Evolutionary conservation across 2,113 vertebrate species (phyloP).

Genomic region (Plestiodon gilberti): DNA sequence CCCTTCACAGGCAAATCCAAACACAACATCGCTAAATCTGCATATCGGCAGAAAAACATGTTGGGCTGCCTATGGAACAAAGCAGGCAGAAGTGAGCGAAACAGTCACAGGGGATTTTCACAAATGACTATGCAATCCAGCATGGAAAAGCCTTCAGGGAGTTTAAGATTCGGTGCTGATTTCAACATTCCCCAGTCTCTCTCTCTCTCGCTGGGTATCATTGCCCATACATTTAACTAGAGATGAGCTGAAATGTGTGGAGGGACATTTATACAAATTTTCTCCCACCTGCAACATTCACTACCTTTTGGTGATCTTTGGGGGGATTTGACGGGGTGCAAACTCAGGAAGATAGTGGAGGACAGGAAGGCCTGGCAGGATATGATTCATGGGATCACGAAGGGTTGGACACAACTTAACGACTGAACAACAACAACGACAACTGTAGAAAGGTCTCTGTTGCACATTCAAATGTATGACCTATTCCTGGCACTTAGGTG

Average conservation of each 20-base stretch:
- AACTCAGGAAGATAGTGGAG: no score
- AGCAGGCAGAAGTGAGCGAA: conserved; percentile 47
- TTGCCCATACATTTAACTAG: not conserved
- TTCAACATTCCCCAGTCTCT: not conserved
- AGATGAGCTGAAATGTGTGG: not conserved
- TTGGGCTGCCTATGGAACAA: conserved; percentile 41
- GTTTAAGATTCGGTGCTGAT: conserved; percentile 40
- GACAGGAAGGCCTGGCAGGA: no score
- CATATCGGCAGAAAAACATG: conserved; percentile 53
- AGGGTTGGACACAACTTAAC: no score
- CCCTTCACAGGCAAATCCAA: conserved; percentile 60
- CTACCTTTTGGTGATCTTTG: not conserved
- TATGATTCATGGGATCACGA: no score
- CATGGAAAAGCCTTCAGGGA: conserved; percentile 24
- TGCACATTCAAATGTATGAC: no score
- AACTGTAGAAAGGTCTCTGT: no score
- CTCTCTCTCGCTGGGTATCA: not conserved
- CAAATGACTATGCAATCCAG: conserved; percentile 50
- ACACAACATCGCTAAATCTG: conserved; percentile 66
- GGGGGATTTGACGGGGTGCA: no score
- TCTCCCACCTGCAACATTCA: not conserved
- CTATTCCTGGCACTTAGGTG: no score
- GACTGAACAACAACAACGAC: no score
- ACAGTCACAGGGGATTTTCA: conserved; percentile 51
- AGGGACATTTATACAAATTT: not conserved